phyloP scores from a whole-genome alignment of 2,797 vertebrate species.

The Falco peregrinus region DNA sequence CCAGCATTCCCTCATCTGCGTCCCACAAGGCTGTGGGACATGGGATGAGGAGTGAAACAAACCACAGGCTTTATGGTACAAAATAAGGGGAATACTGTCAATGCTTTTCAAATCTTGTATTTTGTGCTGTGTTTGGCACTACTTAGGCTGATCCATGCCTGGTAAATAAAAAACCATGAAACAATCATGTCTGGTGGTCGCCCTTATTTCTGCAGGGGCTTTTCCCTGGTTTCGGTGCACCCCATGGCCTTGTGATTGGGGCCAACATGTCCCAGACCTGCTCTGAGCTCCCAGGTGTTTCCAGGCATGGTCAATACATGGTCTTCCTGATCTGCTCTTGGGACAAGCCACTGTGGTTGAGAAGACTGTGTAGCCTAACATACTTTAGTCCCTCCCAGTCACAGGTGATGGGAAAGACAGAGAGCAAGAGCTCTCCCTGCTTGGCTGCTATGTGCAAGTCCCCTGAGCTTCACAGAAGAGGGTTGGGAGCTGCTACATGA shows the following conservation, averaged over 20 bases:
- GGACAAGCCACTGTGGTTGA: neutral
- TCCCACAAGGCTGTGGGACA: neutral
- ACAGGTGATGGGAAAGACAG: neutral
- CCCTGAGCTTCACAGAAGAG: neutral
- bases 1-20: neutral
- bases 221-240: neutral
- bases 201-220: rapidly evolving
- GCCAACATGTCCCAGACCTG: neutral
- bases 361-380: neutral
- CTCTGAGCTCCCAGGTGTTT: neutral
- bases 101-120: neutral
- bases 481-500: neutral
- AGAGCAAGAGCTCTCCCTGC: neutral
- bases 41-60: neutral
- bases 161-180: neutral
- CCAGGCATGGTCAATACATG: neutral
- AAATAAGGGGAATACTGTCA: neutral
- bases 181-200: neutral
- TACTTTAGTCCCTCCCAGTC: neutral
- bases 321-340: neutral
- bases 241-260: neutral
- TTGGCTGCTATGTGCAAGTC: neutral
- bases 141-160: rapidly evolving
- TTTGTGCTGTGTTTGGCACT: neutral
- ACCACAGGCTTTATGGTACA: neutral